These are phyloP conservation scores for Hyles lineata DNA, from an alignment of 2,888 invertebrate genomes.

Conservation along the genomic window DNA sequence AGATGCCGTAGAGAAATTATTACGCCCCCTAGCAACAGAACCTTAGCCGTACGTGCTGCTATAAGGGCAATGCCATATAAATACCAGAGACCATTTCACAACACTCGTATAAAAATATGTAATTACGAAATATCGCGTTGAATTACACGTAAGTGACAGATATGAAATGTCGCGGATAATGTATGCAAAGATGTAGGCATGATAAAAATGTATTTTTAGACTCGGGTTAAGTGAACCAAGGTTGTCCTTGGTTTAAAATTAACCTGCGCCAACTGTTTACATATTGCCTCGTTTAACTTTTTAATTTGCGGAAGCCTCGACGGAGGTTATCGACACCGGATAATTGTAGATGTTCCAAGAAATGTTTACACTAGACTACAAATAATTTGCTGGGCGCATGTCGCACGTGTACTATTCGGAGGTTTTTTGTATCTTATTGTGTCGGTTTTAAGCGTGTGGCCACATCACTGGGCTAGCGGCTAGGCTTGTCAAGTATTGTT, in stretches of 20 bases:
- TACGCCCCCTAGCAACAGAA: too few relatives aligned
- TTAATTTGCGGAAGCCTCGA: neutral
- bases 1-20: too few relatives aligned
- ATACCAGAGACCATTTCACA: too few relatives aligned
- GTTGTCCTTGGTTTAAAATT: neutral
- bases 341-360: neutral
- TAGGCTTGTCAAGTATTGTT: too few relatives aligned
- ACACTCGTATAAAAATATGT: neutral
- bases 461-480: too few relatives aligned
- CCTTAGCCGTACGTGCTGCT: too few relatives aligned
- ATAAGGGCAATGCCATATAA: too few relatives aligned
- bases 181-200: neutral
- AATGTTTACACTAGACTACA: neutral
- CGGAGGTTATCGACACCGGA: conserved; percentile 1
- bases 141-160: neutral
- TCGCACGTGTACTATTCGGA: too few relatives aligned
- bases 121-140: neutral
- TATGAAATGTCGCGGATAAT: neutral
- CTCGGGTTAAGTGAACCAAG: neutral
- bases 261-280: neutral
- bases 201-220: conserved; percentile 2
- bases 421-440: too few relatives aligned
- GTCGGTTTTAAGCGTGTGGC: too few relatives aligned
- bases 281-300: neutral
- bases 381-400: too few relatives aligned